phyloP scores from a whole-genome alignment of 2,797 vertebrate species.

The Potorous gilbertii region DNA sequence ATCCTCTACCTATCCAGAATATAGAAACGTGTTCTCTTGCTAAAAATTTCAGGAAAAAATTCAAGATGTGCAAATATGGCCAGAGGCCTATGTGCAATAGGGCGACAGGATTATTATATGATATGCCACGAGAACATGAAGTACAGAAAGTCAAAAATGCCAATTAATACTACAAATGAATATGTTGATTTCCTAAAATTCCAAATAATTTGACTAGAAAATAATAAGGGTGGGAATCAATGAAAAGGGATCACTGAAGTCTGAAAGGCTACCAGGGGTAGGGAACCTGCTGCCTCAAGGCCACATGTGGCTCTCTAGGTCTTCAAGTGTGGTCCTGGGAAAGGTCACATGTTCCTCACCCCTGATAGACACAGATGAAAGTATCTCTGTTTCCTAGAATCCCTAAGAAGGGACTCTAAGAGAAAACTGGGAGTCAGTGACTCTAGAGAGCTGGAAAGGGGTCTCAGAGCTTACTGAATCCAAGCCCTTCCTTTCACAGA shows the following conservation, averaged over 20 bases:
- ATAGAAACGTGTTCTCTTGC: not conserved
- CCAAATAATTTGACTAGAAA: not conserved
- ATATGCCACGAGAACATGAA: not conserved
- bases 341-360: too few relatives aligned
- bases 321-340: too few relatives aligned
- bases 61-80: not conserved
- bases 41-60: not conserved
- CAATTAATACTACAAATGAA: not conserved
- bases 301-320: too few relatives aligned
- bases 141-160: not conserved
- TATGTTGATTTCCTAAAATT: not conserved
- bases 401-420: not conserved
- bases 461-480: not conserved
- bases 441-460: not conserved
- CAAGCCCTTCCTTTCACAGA: not conserved
- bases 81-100: not conserved
- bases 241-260: not conserved
- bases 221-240: not conserved
- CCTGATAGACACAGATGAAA: not conserved
- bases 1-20: not conserved
- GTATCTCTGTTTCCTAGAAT: not conserved
- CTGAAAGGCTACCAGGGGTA: not conserved
- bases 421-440: not conserved
- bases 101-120: not conserved
- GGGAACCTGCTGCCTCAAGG: too few relatives aligned